Evolutionary conservation across 2,113 vertebrate genomes (phyloP).

Genomic region (Myotis yumanensis): DNA sequence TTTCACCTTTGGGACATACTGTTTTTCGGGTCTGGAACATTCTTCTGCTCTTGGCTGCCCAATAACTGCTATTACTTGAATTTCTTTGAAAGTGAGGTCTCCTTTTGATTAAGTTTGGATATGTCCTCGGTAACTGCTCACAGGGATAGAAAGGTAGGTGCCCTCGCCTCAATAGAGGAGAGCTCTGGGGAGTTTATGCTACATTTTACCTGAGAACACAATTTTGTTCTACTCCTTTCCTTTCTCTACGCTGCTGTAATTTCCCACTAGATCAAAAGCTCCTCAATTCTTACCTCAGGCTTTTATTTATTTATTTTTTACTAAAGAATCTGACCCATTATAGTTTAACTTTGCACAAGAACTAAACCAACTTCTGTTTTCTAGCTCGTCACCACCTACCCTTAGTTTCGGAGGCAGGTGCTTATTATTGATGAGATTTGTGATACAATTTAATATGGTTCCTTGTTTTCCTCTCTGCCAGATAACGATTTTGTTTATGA

Average conservation of each 20-base stretch:
- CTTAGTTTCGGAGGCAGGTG: not conserved
- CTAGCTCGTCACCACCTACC: not conserved
- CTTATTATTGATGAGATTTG: not conserved
- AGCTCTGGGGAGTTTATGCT: not conserved
- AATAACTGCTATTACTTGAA: not conserved
- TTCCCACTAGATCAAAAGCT: not conserved
- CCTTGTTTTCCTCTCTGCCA: not conserved
- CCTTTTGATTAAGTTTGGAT: not conserved
- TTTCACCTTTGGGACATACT: not conserved
- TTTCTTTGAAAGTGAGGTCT: not conserved
- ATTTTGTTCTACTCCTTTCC: not conserved
- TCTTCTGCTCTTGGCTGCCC: not conserved
- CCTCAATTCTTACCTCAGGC: not conserved
- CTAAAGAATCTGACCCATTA: not conserved
- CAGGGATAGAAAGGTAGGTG: not conserved
- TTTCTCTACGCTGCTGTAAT: not conserved
- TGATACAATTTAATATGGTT: not conserved
- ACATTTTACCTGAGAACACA: not conserved
- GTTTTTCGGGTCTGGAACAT: not conserved
- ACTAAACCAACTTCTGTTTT: not conserved
- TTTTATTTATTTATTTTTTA: not conserved
- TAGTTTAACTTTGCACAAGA: not conserved
- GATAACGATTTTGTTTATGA: not conserved
- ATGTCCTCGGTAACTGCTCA: not conserved
- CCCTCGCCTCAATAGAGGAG: not conserved